Conservation (phyloP, 2,113 vertebrate species). For the Rutilus rutilus region DNA sequence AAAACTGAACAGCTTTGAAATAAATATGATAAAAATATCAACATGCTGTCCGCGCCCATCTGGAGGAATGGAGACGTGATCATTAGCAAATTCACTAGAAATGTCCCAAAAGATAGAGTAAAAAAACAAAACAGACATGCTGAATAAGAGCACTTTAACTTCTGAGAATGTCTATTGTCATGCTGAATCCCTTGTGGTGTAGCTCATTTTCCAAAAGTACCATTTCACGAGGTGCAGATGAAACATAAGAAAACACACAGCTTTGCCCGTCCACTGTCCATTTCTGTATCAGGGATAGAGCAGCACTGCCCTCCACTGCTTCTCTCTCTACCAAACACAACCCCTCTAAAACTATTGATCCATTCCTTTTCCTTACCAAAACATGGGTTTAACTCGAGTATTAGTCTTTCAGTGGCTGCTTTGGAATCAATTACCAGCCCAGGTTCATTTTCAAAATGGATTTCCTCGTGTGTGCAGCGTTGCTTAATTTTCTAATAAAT, state of each 20-base stretch:
- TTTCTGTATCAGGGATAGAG: not conserved
- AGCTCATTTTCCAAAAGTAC: not conserved
- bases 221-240: not conserved
- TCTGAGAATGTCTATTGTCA: not conserved
- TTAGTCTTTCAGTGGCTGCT: not conserved
- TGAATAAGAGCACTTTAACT: not conserved
- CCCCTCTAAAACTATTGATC: constrained; percentile 1
- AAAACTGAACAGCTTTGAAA: constrained; percentile 13
- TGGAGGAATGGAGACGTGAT: constrained; percentile 1
- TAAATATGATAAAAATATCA: constrained; percentile 27
- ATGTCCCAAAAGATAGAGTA: not conserved
- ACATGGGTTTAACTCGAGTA: not conserved
- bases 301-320: constrained; percentile 35
- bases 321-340: not conserved
- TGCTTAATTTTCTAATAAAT: constrained; percentile 38
- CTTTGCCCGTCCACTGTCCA: not conserved
- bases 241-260: not conserved
- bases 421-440: constrained; percentile 21
- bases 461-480: not conserved
- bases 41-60: not conserved
- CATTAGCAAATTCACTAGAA: constrained; percentile 6
- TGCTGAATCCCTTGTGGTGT: constrained; percentile 1
- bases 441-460: constrained; percentile 23
- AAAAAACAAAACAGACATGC: not conserved
- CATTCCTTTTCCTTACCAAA: not conserved